A percentile compares a stretch with the other conserved stretches of the same genome.
Evolutionary conservation across 37 sponge, comb jelly and placozoan species (phyloP).

Genomic region (Axinella damicornis): DNA sequence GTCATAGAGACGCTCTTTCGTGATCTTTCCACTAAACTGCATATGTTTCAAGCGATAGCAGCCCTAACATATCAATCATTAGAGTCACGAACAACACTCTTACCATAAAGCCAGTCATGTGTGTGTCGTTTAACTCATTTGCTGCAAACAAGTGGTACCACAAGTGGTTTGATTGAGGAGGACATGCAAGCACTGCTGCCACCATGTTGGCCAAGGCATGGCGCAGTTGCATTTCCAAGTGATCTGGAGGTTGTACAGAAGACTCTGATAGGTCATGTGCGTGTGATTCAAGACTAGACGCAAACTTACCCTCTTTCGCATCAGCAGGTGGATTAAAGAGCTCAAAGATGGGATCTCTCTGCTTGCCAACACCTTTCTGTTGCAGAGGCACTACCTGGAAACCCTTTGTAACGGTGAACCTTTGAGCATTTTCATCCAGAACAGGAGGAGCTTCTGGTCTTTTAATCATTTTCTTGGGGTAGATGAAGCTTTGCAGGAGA

Average conservation of each 20-base stretch:
- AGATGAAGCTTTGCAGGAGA: not conserved
- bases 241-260: conserved; percentile 31
- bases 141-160: conserved; percentile 67
- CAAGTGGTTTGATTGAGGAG: conserved; percentile 53
- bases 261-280: too few relatives aligned
- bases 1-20: conserved; percentile 50
- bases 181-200: conserved; percentile 67
- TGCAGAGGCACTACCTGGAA: too few relatives aligned
- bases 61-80: too few relatives aligned
- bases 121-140: conserved; percentile 46
- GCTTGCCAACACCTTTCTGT: too few relatives aligned
- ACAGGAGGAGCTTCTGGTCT: not conserved
- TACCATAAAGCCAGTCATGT: conserved; percentile 76
- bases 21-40: conserved; percentile 30
- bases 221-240: conserved; percentile 46
- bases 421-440: not conserved
- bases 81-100: too few relatives aligned
- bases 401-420: too few relatives aligned
- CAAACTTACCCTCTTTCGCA: too few relatives aligned
- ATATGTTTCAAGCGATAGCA: not conserved
- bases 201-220: conserved; percentile 62
- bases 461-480: not conserved
- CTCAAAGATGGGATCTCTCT: too few relatives aligned
- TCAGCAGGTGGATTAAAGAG: too few relatives aligned
- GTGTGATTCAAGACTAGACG: too few relatives aligned